Conservation (phyloP, 2,888 invertebrate genomes). For the Stenurella melanura region DNA sequence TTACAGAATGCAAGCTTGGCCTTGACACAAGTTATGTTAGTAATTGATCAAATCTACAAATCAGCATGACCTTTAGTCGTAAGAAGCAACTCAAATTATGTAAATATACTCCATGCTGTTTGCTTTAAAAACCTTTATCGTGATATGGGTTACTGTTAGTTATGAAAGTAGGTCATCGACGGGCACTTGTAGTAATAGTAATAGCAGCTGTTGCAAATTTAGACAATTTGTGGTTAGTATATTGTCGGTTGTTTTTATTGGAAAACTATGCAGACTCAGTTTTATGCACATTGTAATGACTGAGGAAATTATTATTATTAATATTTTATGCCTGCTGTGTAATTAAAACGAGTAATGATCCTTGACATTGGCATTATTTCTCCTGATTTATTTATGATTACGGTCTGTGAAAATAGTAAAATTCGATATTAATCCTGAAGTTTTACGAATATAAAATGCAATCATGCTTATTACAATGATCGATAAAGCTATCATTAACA, state of each 20-base stretch:
- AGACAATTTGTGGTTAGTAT: background rate
- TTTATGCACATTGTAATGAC: background rate
- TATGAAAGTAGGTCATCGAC: background rate
- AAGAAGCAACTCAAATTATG: background rate
- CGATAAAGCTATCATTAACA: conserved; percentile 52
- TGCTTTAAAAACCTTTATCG: background rate
- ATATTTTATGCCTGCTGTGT: background rate
- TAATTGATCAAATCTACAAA: background rate
- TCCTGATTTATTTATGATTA: conserved; percentile 20
- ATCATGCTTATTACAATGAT: conserved; percentile 43
- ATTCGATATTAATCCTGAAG: conserved; percentile 27
- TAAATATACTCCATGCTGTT: background rate
- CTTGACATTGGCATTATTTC: background rate
- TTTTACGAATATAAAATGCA: conserved; percentile 20
- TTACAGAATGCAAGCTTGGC: background rate
- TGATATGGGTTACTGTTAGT: conserved; percentile 1
- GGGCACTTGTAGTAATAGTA: background rate
- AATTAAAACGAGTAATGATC: background rate
- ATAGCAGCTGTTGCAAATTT: background rate
- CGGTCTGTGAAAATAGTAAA: background rate
- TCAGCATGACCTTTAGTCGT: background rate
- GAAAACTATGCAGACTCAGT: background rate
- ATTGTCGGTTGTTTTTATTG: background rate
- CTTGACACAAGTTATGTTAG: background rate
- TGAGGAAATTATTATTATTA: background rate